Evolutionary conservation across 2,797 vertebrate genomes (phyloP).

Genomic region (Gallinago stenura): DNA sequence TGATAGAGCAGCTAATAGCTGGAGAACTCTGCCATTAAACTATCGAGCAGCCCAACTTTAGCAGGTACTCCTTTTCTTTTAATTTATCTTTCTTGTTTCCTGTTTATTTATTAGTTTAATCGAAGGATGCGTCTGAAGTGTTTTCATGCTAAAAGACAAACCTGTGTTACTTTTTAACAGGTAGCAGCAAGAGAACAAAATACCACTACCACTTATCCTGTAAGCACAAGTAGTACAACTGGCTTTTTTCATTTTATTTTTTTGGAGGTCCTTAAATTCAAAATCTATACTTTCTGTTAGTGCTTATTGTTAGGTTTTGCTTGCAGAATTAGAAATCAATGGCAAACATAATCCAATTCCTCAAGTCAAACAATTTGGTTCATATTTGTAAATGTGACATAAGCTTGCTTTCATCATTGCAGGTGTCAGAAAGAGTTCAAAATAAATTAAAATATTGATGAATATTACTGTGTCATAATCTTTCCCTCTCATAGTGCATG

Average conservation of each 20-base stretch:
- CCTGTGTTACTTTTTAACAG: not conserved
- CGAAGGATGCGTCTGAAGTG: not conserved
- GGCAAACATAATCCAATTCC: not conserved
- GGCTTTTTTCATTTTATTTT: not conserved
- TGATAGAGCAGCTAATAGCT: not conserved
- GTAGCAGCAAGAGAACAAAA: not conserved
- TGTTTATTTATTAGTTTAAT: not conserved
- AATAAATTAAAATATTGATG: not conserved
- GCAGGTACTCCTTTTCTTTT: not conserved
- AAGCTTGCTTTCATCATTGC: not conserved
- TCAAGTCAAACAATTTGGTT: not conserved
- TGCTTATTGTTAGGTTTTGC: not conserved
- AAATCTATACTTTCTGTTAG: not conserved
- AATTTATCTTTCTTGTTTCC: not conserved
- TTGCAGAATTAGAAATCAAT: not conserved
- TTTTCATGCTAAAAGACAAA: not conserved
- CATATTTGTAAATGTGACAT: not conserved
- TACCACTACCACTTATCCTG: not conserved
- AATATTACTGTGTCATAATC: not conserved
- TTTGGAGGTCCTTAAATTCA: not conserved
- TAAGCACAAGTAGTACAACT: not conserved
- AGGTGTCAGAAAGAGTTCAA: not conserved
- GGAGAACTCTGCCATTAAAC: not conserved
- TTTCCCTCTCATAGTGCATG: not conserved
- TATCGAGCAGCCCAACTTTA: not conserved